Evolutionary conservation across 2,113 vertebrate species (phyloP).

Genomic region (Orthonyx spaldingii): DNA sequence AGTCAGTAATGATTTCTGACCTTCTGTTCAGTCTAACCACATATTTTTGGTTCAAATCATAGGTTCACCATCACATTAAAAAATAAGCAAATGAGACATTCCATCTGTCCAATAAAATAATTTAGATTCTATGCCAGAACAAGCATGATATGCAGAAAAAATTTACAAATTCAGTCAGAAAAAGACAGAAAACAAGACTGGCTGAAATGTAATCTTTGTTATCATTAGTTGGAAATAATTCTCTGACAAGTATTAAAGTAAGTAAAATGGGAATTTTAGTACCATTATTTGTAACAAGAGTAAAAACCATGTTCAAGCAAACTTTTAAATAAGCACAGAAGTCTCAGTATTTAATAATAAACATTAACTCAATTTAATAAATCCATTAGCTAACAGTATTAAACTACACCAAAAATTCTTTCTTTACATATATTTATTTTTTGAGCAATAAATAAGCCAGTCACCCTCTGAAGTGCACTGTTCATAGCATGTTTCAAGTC

Average conservation of each 20-base stretch:
- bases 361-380: background rate
- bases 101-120: background rate
- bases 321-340: background rate
- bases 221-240: background rate
- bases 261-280: background rate
- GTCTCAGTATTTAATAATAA: background rate
- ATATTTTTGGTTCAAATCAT: background rate
- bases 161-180: background rate
- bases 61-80: background rate
- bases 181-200: background rate
- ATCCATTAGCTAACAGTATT: background rate
- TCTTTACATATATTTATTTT: background rate
- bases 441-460: background rate
- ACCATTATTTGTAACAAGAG: background rate
- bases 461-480: background rate
- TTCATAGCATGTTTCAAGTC: background rate
- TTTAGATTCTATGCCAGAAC: background rate
- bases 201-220: background rate
- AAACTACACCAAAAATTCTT: background rate
- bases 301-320: rapidly evolving
- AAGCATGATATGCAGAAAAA: background rate
- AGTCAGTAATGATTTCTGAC: background rate
- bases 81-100: background rate
- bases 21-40: background rate
- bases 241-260: background rate